Evolutionary conservation across 2,888 invertebrate genomes (phyloP), one percentile per base, ranked within the genome.

Genomic region (Trissolcus japonicus): DNA sequence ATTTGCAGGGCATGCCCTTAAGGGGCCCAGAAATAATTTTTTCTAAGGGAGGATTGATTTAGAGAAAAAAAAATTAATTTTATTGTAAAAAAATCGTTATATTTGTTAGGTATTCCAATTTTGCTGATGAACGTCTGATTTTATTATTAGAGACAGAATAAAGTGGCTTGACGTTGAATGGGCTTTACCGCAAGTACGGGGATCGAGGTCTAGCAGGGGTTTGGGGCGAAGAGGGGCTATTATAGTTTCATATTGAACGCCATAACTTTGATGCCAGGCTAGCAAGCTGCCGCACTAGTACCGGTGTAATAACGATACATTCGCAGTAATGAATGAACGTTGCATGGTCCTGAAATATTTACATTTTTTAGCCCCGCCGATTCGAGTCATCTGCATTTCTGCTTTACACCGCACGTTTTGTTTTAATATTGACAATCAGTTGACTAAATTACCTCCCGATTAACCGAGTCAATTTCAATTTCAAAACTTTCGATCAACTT

Each of bases 231-330:
- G 43, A 43, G 43, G 13, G 13, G 43, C n/a, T 53, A 46, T 67
- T 67, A 59, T 67, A 67, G 67, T 67, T 67, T 67, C 67, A 67
- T 60, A 67, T 67, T 46, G 67, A 67, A 67, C 59, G 59, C 67
- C 53, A 67, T 67, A 67, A 67, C 60, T 67, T 67, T 54, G 67
- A 51, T 67, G 53, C 19, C 54, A 48, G 35, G 55, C 63, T 63
- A 43, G 55, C 54, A 65, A 56, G 65, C 57, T 57, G 57, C 17
- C 17, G 56, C 40, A 48, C 35, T 17, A 25, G 43, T 43, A 14
- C n/a, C 13, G 43, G 14, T 13, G 51, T 66, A 66, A 66, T 63
- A 46, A 63, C 17, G 63, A 19, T 62, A 40, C 40, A 61, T 17
- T 35, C 17, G 56, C 43, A 9, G 43, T 43, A 43, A 14, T 43